Evolutionary conservation across 2,113 vertebrate species (phyloP).

Genomic region (Corvus hawaiiensis): DNA sequence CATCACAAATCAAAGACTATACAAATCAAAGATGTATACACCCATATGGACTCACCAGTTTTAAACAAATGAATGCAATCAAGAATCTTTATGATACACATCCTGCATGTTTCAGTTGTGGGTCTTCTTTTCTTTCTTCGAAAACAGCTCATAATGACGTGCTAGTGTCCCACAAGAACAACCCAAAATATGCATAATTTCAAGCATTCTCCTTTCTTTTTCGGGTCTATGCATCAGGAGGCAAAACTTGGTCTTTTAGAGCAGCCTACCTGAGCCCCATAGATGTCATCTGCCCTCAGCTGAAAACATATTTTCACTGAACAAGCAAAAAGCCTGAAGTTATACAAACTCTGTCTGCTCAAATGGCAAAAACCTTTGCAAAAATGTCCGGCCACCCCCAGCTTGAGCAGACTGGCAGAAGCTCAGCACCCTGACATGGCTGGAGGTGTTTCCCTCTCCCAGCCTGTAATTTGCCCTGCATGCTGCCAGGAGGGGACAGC

Average conservation of each 20-base stretch:
- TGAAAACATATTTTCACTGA: neutral
- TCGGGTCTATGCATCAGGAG: neutral
- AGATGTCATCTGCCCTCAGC: neutral
- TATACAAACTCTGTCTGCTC: neutral
- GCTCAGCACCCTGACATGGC: neutral
- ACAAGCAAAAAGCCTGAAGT: neutral
- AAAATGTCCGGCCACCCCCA: neutral
- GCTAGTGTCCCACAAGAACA: neutral
- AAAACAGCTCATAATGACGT: neutral
- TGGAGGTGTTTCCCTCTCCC: neutral
- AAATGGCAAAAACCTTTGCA: neutral
- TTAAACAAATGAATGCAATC: neutral
- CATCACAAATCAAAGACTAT: neutral
- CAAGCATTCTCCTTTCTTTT: neutral
- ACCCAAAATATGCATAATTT: neutral
- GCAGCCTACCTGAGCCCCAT: neutral
- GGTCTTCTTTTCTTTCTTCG: rapidly evolving
- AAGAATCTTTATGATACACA: neutral
- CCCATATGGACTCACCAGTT: neutral
- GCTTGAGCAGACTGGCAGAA: neutral
- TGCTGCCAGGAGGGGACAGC: rapidly evolving
- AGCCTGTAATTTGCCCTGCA: neutral
- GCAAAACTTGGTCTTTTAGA: neutral
- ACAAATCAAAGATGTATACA: neutral
- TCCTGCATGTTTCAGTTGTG: neutral